phyloP scores from a whole-genome alignment of 2,113 vertebrate species.

The Bucco capensis region DNA sequence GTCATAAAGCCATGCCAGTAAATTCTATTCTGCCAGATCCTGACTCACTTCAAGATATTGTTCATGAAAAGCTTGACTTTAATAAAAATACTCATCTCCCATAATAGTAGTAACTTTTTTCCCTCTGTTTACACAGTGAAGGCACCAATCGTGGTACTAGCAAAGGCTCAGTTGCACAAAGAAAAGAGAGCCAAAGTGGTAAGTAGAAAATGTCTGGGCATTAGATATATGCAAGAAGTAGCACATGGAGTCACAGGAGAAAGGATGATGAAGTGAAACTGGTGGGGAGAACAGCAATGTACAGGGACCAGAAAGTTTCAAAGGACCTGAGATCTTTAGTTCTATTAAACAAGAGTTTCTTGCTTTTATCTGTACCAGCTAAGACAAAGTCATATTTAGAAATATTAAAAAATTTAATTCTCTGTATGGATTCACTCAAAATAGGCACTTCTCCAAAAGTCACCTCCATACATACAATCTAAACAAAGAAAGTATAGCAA shows the following conservation, averaged over 20 bases:
- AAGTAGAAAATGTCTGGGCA: neutral
- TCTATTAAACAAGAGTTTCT: neutral
- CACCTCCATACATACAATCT: neutral
- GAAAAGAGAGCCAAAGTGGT: neutral
- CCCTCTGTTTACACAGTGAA: neutral
- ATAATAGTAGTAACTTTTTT: neutral
- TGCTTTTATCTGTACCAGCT: neutral
- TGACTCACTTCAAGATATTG: neutral
- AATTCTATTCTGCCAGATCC: neutral
- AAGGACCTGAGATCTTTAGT: neutral
- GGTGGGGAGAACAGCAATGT: neutral
- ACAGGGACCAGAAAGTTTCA: neutral
- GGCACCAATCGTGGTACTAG: neutral
- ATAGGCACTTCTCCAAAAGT: neutral
- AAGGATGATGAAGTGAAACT: neutral
- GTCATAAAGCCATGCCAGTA: neutral
- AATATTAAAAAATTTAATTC: neutral
- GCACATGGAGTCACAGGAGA: neutral
- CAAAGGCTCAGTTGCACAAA: neutral
- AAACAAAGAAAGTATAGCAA: neutral
- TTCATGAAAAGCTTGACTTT: neutral
- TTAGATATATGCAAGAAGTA: neutral
- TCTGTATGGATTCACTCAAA: neutral
- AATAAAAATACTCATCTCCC: neutral
- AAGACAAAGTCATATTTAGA: neutral